Base-by-base conservation (phyloP, 2,113 vertebrate genomes). In the Pelobates fuscus region DNA sequence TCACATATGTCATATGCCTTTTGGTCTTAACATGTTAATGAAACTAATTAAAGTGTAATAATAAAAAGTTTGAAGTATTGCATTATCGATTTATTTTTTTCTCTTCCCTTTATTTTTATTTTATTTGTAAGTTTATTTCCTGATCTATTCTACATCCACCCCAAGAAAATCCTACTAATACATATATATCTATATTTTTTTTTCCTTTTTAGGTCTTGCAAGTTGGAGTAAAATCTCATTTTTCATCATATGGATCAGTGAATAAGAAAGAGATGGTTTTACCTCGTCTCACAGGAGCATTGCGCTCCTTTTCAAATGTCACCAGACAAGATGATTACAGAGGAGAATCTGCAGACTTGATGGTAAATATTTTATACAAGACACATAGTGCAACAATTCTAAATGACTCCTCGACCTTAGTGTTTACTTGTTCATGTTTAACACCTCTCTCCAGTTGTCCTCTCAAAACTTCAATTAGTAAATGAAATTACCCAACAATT, bases 281-380 rank as follows among this genome's bases (percentile, higher is more conserved):
- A 85, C 97, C 97, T 71, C 92, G 96, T 57, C 94, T 99, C 82
- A 99, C 97, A 15, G 94, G 94, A 72, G 95, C 95, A 8, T 86
- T 98, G 78, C 94, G 96, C 82, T 97, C 95, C 77, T 98, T 99
- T 88, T 98, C 97, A 87, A 94, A 90, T 82, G 94, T 99, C 90
- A 95, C 93, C 89, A 97, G 91, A 83, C 93, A 93, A 83, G 95
- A 98, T 66, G 92, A 96, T 88, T 87, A 89, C 61, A 86, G 79
- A 59, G 91, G 91, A 64, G 90, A 95, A 80, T 85, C 90, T 30
- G 88, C 81, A 87, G 95, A 98, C 79, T 88, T 99, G 78, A 94
- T 86, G 94, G 96, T 95, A 91, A 91, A 64, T 60, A 57, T 70
- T 78, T 82, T 77, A 78, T 41, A 67, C 76, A 44, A 73, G 80